phyloP scores from a whole-genome alignment of 2,113 vertebrate species.

The Gopherus evgoodei region DNA sequence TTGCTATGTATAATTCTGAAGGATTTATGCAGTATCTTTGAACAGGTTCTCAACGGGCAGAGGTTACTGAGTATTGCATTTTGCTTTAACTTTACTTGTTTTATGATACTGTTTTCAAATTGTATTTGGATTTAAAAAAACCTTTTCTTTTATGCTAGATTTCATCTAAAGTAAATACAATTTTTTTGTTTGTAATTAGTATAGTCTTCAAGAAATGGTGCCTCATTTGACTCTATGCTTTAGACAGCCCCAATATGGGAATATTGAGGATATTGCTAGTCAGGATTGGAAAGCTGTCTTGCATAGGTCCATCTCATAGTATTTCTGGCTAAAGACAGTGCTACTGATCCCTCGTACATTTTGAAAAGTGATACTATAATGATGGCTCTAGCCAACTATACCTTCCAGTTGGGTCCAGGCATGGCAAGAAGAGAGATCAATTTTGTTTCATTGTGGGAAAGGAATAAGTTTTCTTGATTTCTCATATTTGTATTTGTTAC shows the following conservation, averaged over 20 bases:
- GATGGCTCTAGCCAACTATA: background rate
- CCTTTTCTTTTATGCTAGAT: background rate
- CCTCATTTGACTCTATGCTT: background rate
- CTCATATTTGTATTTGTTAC: background rate
- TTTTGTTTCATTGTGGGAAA: background rate
- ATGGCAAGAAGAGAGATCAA: background rate
- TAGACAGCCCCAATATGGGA: background rate
- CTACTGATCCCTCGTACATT: rapidly evolving
- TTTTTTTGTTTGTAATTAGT: background rate
- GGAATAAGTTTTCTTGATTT: background rate
- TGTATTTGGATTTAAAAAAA: background rate
- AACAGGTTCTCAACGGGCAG: background rate
- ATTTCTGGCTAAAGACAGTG: background rate
- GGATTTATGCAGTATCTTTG: background rate
- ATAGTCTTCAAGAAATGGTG: background rate
- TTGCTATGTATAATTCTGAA: background rate
- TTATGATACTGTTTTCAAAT: background rate
- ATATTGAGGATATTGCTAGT: rapidly evolving
- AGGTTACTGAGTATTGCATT: conserved; percentile 10
- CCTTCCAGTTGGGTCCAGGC: background rate
- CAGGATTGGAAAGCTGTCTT: background rate
- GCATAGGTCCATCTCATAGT: background rate
- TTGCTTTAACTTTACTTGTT: background rate
- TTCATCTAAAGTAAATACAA: background rate
- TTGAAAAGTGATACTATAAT: background rate